A percentile compares a stretch with the other conserved stretches of the same genome.
Evolutionary conservation across 2,888 invertebrate species (phyloP).

Genomic region (Alloplasta piceator): DNA sequence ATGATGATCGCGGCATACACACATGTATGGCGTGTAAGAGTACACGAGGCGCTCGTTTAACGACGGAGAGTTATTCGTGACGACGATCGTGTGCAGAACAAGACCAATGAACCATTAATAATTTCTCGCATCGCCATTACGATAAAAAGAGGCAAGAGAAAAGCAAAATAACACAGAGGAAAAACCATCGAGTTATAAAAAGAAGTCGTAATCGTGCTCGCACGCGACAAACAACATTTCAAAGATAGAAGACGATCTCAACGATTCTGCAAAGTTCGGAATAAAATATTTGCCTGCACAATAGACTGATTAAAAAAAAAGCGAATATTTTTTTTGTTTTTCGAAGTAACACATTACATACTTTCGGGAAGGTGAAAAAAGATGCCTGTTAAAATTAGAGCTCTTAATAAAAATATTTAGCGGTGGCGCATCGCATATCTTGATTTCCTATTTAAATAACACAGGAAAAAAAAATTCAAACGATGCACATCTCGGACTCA

Average conservation of each 20-base stretch:
- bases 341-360: no score
- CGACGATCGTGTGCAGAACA: conserved; percentile 20
- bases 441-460: no score
- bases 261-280: conserved; percentile 13
- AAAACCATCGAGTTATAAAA: neutral
- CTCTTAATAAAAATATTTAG: no score
- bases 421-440: no score
- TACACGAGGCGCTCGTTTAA: neutral
- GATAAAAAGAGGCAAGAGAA: neutral
- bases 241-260: conserved; percentile 3
- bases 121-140: conserved; percentile 45
- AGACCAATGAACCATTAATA: conserved; percentile 61
- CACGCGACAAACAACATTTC: conserved; percentile 18
- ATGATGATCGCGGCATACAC: conserved; percentile 16
- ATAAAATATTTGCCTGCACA: conserved; percentile 36
- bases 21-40: neutral
- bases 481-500: no score
- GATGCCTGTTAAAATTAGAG: no score
- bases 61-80: conserved; percentile 29
- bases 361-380: no score
- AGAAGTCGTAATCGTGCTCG: neutral
- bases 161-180: neutral
- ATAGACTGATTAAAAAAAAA: no score
- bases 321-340: no score
- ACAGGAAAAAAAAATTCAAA: no score